Evolutionary conservation across 2,797 vertebrate genomes (phyloP).

Genomic region (Pteropus rufus): DNA sequence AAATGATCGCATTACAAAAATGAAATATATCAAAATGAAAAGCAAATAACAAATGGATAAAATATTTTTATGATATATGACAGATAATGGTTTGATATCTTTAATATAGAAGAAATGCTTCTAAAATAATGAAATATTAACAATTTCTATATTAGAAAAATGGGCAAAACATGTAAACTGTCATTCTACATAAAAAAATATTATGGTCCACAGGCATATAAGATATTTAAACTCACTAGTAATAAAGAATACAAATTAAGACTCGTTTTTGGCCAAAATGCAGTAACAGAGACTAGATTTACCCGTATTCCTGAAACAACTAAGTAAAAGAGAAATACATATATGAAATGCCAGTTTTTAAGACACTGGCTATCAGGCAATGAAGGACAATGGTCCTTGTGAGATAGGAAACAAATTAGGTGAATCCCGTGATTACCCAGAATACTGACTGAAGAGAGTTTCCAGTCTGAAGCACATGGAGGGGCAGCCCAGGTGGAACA

Average conservation of each 20-base stretch:
- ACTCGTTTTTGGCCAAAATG: conserved; percentile 11
- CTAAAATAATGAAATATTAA: conserved; percentile 22
- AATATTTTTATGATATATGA: conserved; percentile 41
- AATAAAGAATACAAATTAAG: conserved; percentile 62
- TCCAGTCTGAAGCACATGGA: neutral
- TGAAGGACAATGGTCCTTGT: neutral
- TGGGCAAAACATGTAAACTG: conserved; percentile 16
- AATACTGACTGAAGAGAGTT: neutral
- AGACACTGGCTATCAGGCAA: neutral
- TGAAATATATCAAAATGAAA: conserved; percentile 58
- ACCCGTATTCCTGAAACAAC: conserved; percentile 23
- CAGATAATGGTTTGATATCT: conserved; percentile 5
- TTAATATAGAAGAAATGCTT: conserved; percentile 31
- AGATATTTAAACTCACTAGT: conserved; percentile 37
- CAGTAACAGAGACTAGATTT: conserved; percentile 25
- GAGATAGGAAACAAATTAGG: neutral
- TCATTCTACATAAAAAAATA: conserved; percentile 47
- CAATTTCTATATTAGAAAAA: conserved; percentile 3
- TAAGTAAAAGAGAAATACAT: conserved; percentile 19
- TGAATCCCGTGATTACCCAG: neutral
- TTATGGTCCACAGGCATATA: conserved; percentile 9
- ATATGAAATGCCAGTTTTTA: neutral
- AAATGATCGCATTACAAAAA: neutral
- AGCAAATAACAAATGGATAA: conserved; percentile 48
- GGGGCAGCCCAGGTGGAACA: neutral